Evolutionary conservation across 2,888 invertebrate species (phyloP).

Genomic region (Tinea trinotella): DNA sequence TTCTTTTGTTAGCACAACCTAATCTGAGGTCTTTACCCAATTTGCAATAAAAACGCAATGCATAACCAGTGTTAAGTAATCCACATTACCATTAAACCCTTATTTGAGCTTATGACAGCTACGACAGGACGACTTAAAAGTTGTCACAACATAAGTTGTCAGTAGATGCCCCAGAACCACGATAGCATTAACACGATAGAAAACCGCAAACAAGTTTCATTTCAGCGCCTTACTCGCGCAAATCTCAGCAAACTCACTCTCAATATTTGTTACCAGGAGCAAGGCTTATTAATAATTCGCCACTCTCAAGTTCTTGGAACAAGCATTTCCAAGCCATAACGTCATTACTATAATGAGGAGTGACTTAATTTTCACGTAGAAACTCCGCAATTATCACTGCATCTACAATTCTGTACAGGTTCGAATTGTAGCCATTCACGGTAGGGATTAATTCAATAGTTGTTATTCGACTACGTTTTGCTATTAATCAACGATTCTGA

Average conservation of each 20-base stretch:
- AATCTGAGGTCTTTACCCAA: too few relatives aligned
- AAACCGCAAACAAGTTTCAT: background rate
- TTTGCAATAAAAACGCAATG: too few relatives aligned
- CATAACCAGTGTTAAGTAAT: too few relatives aligned
- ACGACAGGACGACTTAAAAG: too few relatives aligned
- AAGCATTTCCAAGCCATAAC: constrained; percentile 11
- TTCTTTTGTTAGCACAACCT: too few relatives aligned
- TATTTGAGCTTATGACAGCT: too few relatives aligned
- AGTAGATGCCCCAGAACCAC: background rate
- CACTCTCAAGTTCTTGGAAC: constrained; percentile 14
- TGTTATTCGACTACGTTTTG: background rate
- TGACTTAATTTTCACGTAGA: constrained; percentile 14
- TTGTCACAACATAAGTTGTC: too few relatives aligned
- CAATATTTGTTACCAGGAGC: constrained; percentile 4
- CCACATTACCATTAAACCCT: too few relatives aligned
- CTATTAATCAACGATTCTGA: background rate
- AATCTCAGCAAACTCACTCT: background rate
- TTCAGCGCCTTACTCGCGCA: background rate
- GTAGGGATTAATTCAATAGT: background rate
- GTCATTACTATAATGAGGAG: constrained; percentile 17
- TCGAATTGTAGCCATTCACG: background rate
- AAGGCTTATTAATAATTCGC: constrained; percentile 10
- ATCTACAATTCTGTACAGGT: constrained; percentile 3
- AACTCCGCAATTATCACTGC: constrained; percentile 12
- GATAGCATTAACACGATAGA: background rate